These are phyloP conservation scores for Styela clava DNA, from an alignment of 23 tunicate species.

Conservation along the genomic window DNA sequence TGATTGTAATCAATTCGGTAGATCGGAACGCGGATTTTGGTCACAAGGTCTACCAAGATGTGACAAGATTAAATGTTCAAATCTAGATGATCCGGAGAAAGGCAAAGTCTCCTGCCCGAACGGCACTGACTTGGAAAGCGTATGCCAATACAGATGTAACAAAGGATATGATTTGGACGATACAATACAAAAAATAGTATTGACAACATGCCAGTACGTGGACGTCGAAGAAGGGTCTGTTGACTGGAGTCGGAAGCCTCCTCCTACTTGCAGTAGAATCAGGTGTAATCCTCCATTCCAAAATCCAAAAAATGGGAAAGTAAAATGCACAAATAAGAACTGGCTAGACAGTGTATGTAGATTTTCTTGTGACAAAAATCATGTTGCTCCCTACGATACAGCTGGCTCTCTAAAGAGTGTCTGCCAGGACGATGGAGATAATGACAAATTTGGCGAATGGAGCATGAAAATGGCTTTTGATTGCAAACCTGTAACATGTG, in stretches of 20 bases:
- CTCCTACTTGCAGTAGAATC: conserved; percentile 40
- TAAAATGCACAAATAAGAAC: conserved; percentile 13
- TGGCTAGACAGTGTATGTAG: conserved; percentile 2
- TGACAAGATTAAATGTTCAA: conserved; percentile 32
- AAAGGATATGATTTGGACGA: conserved; percentile 6
- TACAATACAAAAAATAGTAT: neutral
- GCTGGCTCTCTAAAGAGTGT: neutral
- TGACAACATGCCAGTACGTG: neutral
- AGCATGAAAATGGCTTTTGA: neutral
- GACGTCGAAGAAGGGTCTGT: neutral
- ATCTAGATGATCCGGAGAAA: conserved; percentile 30
- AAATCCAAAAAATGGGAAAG: conserved; percentile 13
- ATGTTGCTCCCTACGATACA: neutral
- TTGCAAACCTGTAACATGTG: conserved; percentile 25
- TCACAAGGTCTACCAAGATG: conserved; percentile 33
- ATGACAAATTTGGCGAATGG: conserved; percentile 20
- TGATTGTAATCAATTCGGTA: neutral
- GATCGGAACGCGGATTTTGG: conserved; percentile 26
- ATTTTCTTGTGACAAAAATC: neutral
- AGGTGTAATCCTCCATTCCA: conserved; percentile 17
- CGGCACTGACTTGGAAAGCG: conserved; percentile 30
- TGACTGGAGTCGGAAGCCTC: neutral
- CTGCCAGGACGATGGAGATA: conserved; percentile 12
- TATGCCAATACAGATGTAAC: conserved; percentile 9
- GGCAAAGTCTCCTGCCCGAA: conserved; percentile 36